Evolutionary conservation across 1,140 invertebrate genomes (phyloP).

Genomic region (Ganaspis sp.): DNA sequence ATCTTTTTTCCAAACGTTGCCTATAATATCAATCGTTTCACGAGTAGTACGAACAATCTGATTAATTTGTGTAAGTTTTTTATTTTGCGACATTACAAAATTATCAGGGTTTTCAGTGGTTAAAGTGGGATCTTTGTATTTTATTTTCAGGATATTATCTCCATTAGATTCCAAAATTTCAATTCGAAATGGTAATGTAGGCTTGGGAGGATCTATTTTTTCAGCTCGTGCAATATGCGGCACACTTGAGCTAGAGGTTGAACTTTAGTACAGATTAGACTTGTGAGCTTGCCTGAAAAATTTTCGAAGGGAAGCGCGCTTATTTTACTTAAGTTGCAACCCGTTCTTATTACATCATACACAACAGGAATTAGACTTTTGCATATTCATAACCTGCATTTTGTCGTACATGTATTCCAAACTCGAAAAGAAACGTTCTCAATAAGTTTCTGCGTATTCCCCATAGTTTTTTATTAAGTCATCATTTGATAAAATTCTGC

Average conservation of each 20-base stretch:
- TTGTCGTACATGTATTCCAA: not conserved
- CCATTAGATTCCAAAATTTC: not conserved
- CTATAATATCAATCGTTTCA: no score
- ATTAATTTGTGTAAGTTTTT: no score
- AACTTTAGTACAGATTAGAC: not conserved
- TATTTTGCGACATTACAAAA: no score
- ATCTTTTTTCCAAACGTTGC: no score
- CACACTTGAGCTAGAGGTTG: not conserved
- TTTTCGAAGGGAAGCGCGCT: slow-evolving; percentile 6
- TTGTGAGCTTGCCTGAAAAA: not conserved
- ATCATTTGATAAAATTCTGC: not conserved
- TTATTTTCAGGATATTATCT: not conserved
- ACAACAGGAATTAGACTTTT: not conserved
- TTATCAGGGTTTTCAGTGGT: not conserved
- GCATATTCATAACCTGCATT: slow-evolving; percentile 22
- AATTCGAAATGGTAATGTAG: not conserved
- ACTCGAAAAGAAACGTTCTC: not conserved
- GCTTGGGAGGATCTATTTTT: not conserved
- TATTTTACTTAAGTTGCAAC: slow-evolving; percentile 7
- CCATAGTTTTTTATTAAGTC: slow-evolving; percentile 8
- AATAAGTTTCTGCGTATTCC: slow-evolving; percentile 1
- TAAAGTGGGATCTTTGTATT: not conserved
- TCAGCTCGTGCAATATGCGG: not conserved
- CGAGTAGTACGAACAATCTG: no score
- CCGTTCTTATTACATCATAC: not conserved